Base-by-base conservation (phyloP, 2,888 invertebrate species). In the Sepioteuthis lessoniana region DNA sequence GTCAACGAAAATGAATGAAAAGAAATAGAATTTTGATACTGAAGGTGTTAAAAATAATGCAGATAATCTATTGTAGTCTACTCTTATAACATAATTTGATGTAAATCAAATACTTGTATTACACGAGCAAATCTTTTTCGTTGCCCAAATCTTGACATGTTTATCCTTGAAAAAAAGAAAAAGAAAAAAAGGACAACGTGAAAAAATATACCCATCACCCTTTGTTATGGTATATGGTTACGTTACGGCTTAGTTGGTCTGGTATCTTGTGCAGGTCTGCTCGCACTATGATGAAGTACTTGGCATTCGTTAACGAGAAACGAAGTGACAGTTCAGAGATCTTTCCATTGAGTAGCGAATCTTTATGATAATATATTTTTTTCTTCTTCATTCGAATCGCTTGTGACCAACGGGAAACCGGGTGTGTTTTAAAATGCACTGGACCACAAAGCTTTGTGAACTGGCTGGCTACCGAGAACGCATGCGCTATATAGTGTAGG, bases 301-400 rank as follows among this genome's bases (percentile, higher is more conserved):
- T 76, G n/a, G n/a, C 76, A 76, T 76, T 76, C n/a, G 31, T 76
- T 76, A n/a, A 76, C 76, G n/a, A 76, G 76, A 76, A 76, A 76
- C n/a, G 76, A 76, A n/a, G 19, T 76, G 76, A 76, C 76, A 76
- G n/a, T 31, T 76, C 10, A n/a, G 31, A 76, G 76, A 76, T 31
- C 76, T 76, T n/a, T 13, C 76, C n/a, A 76, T 31, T n/a, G n/a
- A 31, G n/a, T 76, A n/a, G 76, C 10, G 19, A 28, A 5, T 31
- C 8, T 35, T 16, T 76, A 10, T 76, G 8, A n/a, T n/a, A n/a
- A n/a, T n/a, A n/a, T n/a, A n/a, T 60, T 31, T 60, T 31, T 76
- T 31, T 13, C 8, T 8, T 1, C 1, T 7, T 3, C 1, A 1
- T 76, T 76, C 1, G n/a, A n/a, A 10, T 76, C n/a, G n/a, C 76